Evolutionary conservation across 2,888 invertebrate species (phyloP), one percentile per base, ranked within the genome.

Genomic region (Tenthredo notha): DNA sequence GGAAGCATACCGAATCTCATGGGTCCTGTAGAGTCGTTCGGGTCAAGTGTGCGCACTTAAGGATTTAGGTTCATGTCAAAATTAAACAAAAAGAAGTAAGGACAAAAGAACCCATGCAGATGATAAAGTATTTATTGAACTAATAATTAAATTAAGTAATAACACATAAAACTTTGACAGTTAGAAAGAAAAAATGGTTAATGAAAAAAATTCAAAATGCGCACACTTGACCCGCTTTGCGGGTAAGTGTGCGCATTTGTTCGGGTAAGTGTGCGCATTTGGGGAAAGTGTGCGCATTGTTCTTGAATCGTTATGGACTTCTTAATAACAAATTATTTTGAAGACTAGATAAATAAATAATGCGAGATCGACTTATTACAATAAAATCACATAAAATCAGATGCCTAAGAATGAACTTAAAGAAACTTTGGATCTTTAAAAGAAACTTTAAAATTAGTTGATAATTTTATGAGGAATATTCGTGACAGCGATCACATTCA

Each of bases 1-100:
- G n/a, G n/a, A n/a, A n/a, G n/a, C n/a, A n/a, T n/a, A n/a, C n/a
- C n/a, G n/a, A n/a, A n/a, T n/a, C n/a, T n/a, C n/a, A n/a, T n/a
- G n/a, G n/a, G n/a, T n/a, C n/a, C n/a, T n/a, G 61, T 54, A 58
- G 58, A 74, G 74, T 74, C 74, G 12, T 74, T 74, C 47, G 74
- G 74, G 74, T 74, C 74, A 74, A 74, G 74, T 74, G 74, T 74
- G 74, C 74, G 74, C 70, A 70, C 70, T 70, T 70, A n/a, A 37
- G 33, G 18, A 70, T 70, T 70, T 37, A 37, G 4, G 4, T 3
- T 7, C 0, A 2, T 74, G 43, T 74, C 2, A 74, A 43, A 43
- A n/a, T 43, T 43, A 40, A 74, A 74, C 1, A 43, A 74, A 3
- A 74, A 74, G 43, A 18, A 70, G 37, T 70, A 70, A 70, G 43